Evolutionary conservation across 2,113 vertebrate species (phyloP), one percentile per base, ranked within the genome.

Genomic region (Corythaixoides concolor): DNA sequence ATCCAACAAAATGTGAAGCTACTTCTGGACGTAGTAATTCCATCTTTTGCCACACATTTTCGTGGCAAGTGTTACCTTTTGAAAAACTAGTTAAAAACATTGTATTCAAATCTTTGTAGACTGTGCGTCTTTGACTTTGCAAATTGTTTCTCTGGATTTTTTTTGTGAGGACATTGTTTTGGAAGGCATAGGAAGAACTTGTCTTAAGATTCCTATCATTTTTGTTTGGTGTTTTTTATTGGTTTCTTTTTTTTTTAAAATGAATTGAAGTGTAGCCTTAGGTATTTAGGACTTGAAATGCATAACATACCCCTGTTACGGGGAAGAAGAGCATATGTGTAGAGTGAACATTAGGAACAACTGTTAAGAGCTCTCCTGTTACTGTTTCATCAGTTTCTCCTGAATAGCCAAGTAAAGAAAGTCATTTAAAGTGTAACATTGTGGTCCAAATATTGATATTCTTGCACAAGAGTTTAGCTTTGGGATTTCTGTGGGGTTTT

Each of bases 1-100:
- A 85, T 69, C 41, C 60, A 69, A 88, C 67, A 92, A 94, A 95
- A 94, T 68, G 35, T 79, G 63, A 88, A 93, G 78, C 37, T 83
- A 14, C 33, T 97, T 93, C 86, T 91, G 91, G 76, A 47, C 72
- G 64, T 74, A 92, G 72, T 88, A 33, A 33, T 33, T 58, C 55
- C 55, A 11, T 58, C 55, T 58, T 58, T 58, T 58, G 55, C 32
- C 55, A 55, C 53, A 10, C 53, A 33, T 58, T 58, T 58, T 58
- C 11, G 32, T 58, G 43, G 35, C 30, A 47, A 41, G 14, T 22
- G 15, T 28, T 80, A 21, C 17, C 32, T 85, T 77, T 86, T n/a
- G 41, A 37, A 70, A 76, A 91, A 78, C 15, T 33, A 12, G 22
- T 59, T 86, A 39, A 56, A 91, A 69, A 11, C 11, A 8, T 19